Evolutionary conservation across 2,888 invertebrate genomes (phyloP), one percentile per base, ranked within the genome.

Genomic region (Nemotelus nigrinus): DNA sequence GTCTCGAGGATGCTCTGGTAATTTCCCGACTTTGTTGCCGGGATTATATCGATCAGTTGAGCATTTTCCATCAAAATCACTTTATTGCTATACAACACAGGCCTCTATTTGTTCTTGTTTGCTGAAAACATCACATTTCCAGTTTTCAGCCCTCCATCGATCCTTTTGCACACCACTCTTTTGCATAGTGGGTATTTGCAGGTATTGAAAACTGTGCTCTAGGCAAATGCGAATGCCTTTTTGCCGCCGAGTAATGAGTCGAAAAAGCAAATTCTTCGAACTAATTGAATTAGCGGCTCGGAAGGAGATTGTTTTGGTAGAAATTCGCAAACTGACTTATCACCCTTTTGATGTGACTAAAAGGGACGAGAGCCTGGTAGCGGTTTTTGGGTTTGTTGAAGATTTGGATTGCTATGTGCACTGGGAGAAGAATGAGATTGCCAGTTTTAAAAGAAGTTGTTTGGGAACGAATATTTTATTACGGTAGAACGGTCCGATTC

Each of bases 91-190:
- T n/a, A 55, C 41, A 53, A 70, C 55, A 70, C 55, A 70, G 45
- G 70, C 70, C 70, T 70, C 70, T 70, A 70, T 70, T 70, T 70
- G 70, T 50, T 70, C 70, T 70, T 70, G 70, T 70, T 70, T 70
- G 70, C 70, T 70, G 70, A 70, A 70, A 70, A 70, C 70, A 70
- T 55, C 70, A 70, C 53, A 53, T 53, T 70, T 70, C 53, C 43
- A 6, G 10, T 53, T 25, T 25, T 25, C 25, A 25, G 25, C 1
- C 25, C 25, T 25, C 25, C 25, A 25, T 25, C 25, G 25, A 25
- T 25, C 25, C 25, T 25, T 25, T 25, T 25, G 25, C 25, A 25
- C 0, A 25, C 1, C 25, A 25, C 25, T 25, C 25, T 25, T 25
- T 25, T 25, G 25, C 25, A 25, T 25, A 25, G 25, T 25, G 25